Evolutionary conservation across 1,140 invertebrate species (phyloP).

Genomic region (Drosophila kikkawai): DNA sequence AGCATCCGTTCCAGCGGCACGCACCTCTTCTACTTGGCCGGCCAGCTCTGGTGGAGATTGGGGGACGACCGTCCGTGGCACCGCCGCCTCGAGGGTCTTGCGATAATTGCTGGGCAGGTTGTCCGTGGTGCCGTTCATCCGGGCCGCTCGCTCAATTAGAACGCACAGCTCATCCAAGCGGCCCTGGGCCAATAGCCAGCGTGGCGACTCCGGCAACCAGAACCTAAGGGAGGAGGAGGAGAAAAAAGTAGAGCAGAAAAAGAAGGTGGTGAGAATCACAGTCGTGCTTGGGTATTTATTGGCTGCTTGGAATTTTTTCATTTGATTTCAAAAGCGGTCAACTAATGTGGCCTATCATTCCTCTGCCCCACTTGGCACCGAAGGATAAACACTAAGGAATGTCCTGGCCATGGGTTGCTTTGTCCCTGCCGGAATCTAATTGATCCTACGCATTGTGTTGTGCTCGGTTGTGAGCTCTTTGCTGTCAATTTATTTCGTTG

Average conservation of each 20-base stretch:
- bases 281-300: constrained; percentile 62
- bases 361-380: constrained; percentile 4
- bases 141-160: constrained; percentile 89
- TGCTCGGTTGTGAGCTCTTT: constrained; percentile 31
- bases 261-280: constrained; percentile 39
- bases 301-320: constrained; percentile 72
- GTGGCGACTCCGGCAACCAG: constrained; percentile 93
- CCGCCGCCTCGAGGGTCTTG: constrained; percentile 86
- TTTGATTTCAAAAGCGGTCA: constrained; percentile 59
- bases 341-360: constrained; percentile 57
- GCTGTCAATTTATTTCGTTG: constrained; percentile 63
- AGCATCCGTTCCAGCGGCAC: background rate
- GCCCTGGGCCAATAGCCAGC: constrained; percentile 93
- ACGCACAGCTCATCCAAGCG: constrained; percentile 88
- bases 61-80: constrained; percentile 38
- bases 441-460: constrained; percentile 53
- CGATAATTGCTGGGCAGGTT: constrained; percentile 87
- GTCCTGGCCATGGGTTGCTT: constrained; percentile 49
- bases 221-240: constrained; percentile 86
- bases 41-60: constrained; percentile 17
- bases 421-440: constrained; percentile 72
- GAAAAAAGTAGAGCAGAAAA: constrained; percentile 7
- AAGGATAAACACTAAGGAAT: constrained; percentile 65
- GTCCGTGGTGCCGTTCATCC: constrained; percentile 86
- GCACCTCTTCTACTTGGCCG: constrained; percentile 28